Evolutionary conservation across 2,888 invertebrate species (phyloP).

Genomic region (Trissonchulus sp.): DNA sequence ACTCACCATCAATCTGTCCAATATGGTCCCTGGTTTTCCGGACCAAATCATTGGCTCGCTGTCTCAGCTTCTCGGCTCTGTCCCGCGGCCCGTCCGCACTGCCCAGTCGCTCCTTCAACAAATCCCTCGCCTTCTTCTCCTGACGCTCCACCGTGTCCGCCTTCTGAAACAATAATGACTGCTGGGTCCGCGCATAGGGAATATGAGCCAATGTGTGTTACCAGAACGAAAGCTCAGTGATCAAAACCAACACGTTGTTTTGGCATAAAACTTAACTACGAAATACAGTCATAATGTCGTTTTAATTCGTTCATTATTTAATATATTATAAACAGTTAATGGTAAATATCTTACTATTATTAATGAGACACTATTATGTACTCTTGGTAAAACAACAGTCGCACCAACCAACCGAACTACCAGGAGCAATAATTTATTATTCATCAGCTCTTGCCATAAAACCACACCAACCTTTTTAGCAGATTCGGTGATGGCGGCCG

Average conservation of each 20-base stretch:
- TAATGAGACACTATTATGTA: too few species aligned
- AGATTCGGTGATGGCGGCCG: slow-evolving; percentile 10
- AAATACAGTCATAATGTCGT: slow-evolving; percentile 5
- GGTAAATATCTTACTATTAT: too few species aligned
- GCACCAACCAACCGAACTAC: too few species aligned
- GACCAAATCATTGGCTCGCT: slow-evolving; percentile 73
- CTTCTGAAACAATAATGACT: slow-evolving; percentile 46
- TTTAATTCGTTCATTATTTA: not conserved
- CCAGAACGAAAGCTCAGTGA: too few species aligned
- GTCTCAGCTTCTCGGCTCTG: slow-evolving; percentile 68
- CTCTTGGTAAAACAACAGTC: too few species aligned
- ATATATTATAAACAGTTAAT: not conserved
- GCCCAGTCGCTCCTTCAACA: slow-evolving; percentile 66
- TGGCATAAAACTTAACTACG: too few species aligned
- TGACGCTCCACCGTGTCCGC: slow-evolving; percentile 69
- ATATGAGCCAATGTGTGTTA: too few species aligned
- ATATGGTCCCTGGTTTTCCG: slow-evolving; percentile 61
- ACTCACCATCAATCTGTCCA: slow-evolving; percentile 32
- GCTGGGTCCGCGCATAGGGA: not conserved
- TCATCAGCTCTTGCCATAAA: too few species aligned
- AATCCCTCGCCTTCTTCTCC: slow-evolving; percentile 52
- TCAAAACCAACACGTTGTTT: too few species aligned
- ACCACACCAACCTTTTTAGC: not conserved
- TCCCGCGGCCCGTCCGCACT: slow-evolving; percentile 67
- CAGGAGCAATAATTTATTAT: too few species aligned